Evolutionary conservation across 2,797 vertebrate genomes (phyloP), one percentile per base, ranked within the genome.

Genomic region (Eleutherodactylus coqui): DNA sequence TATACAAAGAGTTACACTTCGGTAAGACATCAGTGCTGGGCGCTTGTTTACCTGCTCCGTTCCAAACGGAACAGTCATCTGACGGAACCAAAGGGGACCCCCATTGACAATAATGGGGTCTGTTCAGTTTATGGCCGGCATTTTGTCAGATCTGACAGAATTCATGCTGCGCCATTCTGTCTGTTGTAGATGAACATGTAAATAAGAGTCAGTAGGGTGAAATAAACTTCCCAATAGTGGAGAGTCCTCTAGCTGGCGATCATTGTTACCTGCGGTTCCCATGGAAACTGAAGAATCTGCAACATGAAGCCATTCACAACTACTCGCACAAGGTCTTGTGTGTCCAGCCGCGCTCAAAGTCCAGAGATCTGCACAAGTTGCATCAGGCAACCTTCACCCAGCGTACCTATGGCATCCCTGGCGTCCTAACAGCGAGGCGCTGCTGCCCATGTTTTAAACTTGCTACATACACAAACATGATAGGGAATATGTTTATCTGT

Each of bases 381-480:
- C 83, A 55, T 5, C 70, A 85, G n/a, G 34, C 53, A 78, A 69
- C 60, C 58, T 79, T 85, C 75, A 64, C 14, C 9, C n/a, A 32
- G 24, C 32, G 75, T 10, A 77, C 53, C n/a, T 51, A 58, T 69
- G 60, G 32, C 32, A 17, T 13, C 27, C 19, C 4, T 2, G 16
- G 13, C 29, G 9, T 67, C 64, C 32, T 17, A 6, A 67, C 29
- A 34, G 17, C 21, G 32, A 36, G 34, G 17, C 14, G 13, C 27
- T n/a, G 19, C 62, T 17, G 32, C 32, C 4, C 24, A n/a, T n/a
- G n/a, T n/a, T n/a, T n/a, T n/a, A n/a, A n/a, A n/a, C n/a, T n/a
- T n/a, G n/a, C n/a, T n/a, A n/a, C n/a, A n/a, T n/a, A n/a, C n/a
- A n/a, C n/a, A n/a, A n/a, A n/a, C n/a, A n/a, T n/a, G n/a, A n/a